Base-by-base conservation (phyloP, 2,113 vertebrate genomes). In the Cyprinus carpio region DNA sequence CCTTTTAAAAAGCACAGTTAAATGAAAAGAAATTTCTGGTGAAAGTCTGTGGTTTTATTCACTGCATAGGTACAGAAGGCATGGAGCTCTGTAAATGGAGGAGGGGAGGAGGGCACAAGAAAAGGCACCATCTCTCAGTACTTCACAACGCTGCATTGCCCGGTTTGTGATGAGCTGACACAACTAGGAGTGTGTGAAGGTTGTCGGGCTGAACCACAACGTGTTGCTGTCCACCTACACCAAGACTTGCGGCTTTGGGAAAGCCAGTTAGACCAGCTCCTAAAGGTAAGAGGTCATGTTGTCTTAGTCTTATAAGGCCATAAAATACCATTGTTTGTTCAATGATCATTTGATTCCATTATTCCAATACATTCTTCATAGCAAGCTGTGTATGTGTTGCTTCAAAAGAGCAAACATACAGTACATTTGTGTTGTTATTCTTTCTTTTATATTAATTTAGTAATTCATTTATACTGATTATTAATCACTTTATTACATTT, bases 91-190 rank as follows among this genome's bases (percentile, higher is more conserved):
- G 87, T 92, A 0, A 75, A 18, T 72, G 88, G 88, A 49, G 88
- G 51, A 3, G 94, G 89, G 6, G 96, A 97, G 40, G 92, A 94
- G 0, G 93, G 90, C n/a, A 93, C 95, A 46, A 94, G 95, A 89
- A 99, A 98, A 91, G 95, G 97, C 87, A 99, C 98, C 49, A 99
- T 99, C 89, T 98, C 97, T 2, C 98, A 99, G 77, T 99, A 99
- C 86, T 99, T 99, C 93, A 98, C 96, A 9, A 98, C 98, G 7
- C 93, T 99, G 56, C 98, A 97, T 92, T 99, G 98, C 90, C 98
- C 98, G 0, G 97, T 97, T 85, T 99, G 98, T 34, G 97, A 99
- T 51, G 94, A 97, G 90, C 95, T 99, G 62, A 99, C 98, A 80
- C 98, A 99, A 91, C 95, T 97, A 15, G 98, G 98, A 0, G 95